Evolutionary conservation across 1,140 invertebrate species (phyloP), one percentile per base, ranked within the genome.

Genomic region (Diorhabda carinulata): DNA sequence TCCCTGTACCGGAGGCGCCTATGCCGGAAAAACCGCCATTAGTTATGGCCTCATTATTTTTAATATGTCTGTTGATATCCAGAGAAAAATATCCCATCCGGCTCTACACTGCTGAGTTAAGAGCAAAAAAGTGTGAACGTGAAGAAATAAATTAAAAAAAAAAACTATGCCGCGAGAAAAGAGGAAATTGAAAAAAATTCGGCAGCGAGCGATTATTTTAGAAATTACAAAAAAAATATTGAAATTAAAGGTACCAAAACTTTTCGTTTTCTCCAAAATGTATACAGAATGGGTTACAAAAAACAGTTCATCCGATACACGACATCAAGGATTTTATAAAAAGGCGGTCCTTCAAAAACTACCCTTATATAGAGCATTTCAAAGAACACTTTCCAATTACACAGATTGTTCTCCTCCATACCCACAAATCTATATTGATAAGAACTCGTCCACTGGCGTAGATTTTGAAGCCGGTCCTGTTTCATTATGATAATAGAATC

Each of bases 1-100:
- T 25, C 25, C 25, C 25, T 25, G 25, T 25, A 25, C 25, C 25
- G 47, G 47, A 52, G 47, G 47, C 47, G 47, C 47, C 47, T n/a
- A 52, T 52, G 47, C 6, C 25, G 59, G 59, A 61, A 61, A 61
- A 61, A 9, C 42, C 43, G 40, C 62, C 47, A 64, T 64, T 64
- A 64, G 62, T 64, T 64, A 64, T 52, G 47, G 62, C 62, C 62
- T 64, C 62, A 64, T 64, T 64, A 64, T 64, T 64, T 64, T 64
- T 64, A 64, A 64, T 64, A 64, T 52, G 62, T 64, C 62, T 64
- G 62, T n/a, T 64, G 62, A 64, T 64, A 64, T 64, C 62, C 47
- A 6, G 43, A 43, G 47, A 45, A 47, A 52, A 45, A 25, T 47
- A 8, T 43, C n/a, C 10, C 10, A 25, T 40, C 10, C 59, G 7